Conservation (phyloP, 2,797 vertebrate species). For the Caiman crocodilus region DNA sequence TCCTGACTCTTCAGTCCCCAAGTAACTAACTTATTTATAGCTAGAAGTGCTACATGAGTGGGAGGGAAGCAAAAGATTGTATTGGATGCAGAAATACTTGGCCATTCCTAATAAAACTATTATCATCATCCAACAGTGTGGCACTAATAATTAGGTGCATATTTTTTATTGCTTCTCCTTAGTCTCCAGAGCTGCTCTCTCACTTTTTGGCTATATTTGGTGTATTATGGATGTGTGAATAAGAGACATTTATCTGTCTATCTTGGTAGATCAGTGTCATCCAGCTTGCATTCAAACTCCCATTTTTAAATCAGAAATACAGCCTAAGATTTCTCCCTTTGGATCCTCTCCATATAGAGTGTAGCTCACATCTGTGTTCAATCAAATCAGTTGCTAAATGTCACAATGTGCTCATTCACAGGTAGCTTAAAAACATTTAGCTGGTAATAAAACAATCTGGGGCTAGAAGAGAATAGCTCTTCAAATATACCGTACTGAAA, state of each 20-base stretch:
- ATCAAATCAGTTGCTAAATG: constrained; percentile 80
- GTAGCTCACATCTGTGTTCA: constrained; percentile 81
- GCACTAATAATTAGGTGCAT: background rate
- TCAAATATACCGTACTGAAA: constrained; percentile 63
- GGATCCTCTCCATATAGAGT: constrained; percentile 74
- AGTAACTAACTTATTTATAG: background rate
- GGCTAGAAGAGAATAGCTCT: constrained; percentile 61
- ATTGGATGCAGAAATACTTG: background rate
- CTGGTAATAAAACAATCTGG: constrained; percentile 80
- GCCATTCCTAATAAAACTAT: background rate
- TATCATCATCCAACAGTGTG: background rate
- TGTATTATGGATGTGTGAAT: background rate
- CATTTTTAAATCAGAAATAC: constrained; percentile 62
- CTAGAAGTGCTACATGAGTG: background rate
- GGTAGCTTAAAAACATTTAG: constrained; percentile 81
- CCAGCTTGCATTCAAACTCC: constrained; percentile 36
- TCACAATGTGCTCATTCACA: constrained; percentile 84
- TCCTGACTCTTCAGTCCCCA: background rate
- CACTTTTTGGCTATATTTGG: background rate
- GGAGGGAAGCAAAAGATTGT: background rate
- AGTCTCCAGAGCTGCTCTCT: background rate
- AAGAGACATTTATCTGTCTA: background rate
- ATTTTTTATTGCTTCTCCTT: background rate
- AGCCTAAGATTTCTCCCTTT: constrained; percentile 36
- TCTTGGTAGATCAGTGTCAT: constrained; percentile 19